phyloP scores from a whole-genome alignment of 2,113 vertebrate genomes.

The Semnornis frantzii region DNA sequence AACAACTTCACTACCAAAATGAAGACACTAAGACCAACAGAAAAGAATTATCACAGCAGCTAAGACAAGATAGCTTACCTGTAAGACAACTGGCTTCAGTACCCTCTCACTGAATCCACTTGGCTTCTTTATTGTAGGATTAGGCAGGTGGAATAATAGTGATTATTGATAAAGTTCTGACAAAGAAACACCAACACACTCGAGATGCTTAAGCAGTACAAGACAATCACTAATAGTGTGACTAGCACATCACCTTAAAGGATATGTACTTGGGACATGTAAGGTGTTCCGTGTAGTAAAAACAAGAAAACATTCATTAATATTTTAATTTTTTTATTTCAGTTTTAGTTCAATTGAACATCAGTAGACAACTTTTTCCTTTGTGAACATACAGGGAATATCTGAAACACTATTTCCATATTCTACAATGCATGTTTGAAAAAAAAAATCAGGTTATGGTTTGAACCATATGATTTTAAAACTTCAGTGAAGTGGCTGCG shows the following conservation, averaged over 20 bases:
- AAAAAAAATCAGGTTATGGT: background rate
- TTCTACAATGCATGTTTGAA: background rate
- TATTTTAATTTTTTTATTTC: slow-evolving; percentile 40
- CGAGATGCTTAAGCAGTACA: background rate
- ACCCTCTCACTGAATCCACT: background rate
- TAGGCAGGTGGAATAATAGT: too few species aligned
- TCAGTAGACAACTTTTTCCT: slow-evolving; percentile 50
- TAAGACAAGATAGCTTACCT: background rate
- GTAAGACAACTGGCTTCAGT: background rate
- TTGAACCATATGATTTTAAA: background rate
- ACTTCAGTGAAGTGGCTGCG: background rate
- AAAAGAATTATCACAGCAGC: background rate
- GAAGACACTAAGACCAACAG: background rate
- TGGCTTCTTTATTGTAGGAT: background rate
- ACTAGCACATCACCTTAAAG: background rate
- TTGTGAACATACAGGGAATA: slow-evolving; percentile 8
- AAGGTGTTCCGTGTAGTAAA: background rate
- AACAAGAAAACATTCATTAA: background rate
- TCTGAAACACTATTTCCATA: background rate
- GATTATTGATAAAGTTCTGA: background rate
- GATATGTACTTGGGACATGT: background rate
- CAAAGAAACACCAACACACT: background rate
- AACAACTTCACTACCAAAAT: background rate
- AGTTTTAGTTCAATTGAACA: slow-evolving; percentile 67
- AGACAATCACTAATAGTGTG: background rate